Conservation (phyloP, 1,140 invertebrate species). For the Saxidomus purpurata region DNA sequence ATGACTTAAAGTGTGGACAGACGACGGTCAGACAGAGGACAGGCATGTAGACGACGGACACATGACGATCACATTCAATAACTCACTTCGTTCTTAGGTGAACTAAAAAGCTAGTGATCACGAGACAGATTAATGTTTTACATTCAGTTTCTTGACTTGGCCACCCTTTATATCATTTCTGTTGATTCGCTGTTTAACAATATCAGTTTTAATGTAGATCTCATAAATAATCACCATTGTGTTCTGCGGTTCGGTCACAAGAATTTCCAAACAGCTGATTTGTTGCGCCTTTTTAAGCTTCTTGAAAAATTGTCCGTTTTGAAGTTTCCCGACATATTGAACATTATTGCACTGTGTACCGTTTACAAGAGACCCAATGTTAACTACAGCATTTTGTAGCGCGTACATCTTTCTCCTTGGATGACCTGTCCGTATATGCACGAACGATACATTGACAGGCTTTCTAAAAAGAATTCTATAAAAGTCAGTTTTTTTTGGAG, state of each 20-base stretch:
- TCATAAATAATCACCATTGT: slow-evolving; percentile 66
- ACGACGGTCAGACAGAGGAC: too few relatives aligned
- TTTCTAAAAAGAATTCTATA: slow-evolving; percentile 60
- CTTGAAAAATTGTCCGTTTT: slow-evolving; percentile 20
- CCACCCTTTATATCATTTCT: too few relatives aligned
- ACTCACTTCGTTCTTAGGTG: too few relatives aligned
- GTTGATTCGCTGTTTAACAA: too few relatives aligned
- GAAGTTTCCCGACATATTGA: slow-evolving; percentile 34
- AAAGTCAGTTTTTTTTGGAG: slow-evolving; percentile 37
- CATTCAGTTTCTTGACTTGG: too few relatives aligned
- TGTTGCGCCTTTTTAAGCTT: not conserved
- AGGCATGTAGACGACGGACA: too few relatives aligned
- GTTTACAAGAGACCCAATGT: not conserved
- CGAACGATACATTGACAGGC: slow-evolving; percentile 40
- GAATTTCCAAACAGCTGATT: slow-evolving; percentile 48
- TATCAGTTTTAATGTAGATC: not conserved
- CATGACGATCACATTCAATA: too few relatives aligned
- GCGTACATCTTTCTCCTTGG: slow-evolving; percentile 29
- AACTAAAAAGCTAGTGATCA: too few relatives aligned
- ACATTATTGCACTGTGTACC: slow-evolving; percentile 2
- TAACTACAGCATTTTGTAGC: slow-evolving; percentile 21
- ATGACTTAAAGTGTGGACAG: too few relatives aligned
- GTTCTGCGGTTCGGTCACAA: slow-evolving; percentile 39
- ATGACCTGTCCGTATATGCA: slow-evolving; percentile 64
- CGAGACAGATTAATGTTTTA: too few relatives aligned